Conservation (phyloP, 2,797 vertebrate genomes). For the Cuniculus paca region DNA sequence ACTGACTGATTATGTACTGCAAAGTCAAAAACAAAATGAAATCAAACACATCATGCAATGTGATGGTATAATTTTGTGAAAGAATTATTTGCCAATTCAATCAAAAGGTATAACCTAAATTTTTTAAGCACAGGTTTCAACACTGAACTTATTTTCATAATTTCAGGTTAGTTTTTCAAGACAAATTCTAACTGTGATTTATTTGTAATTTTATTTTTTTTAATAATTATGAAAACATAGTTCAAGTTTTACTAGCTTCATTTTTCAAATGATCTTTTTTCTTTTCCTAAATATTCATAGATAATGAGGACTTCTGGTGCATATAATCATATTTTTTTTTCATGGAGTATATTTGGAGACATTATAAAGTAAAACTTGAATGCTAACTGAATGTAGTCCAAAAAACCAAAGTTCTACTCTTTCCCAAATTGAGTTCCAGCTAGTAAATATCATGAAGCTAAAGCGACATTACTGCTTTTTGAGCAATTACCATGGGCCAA, state of each 20-base stretch:
- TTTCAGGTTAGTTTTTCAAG: slow-evolving; percentile 55
- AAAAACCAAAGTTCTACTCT: neutral
- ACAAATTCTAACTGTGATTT: slow-evolving; percentile 30
- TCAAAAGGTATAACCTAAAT: slow-evolving; percentile 1
- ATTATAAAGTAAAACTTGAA: slow-evolving; percentile 58
- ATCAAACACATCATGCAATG: neutral
- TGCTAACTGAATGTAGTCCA: neutral
- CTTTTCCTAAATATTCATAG: slow-evolving; percentile 26
- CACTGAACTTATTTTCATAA: slow-evolving; percentile 32
- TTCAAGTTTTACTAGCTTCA: slow-evolving; percentile 31
- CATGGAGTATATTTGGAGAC: slow-evolving; percentile 29
- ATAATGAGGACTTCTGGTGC: neutral
- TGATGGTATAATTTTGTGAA: neutral
- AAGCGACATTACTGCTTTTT: neutral
- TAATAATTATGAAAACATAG: slow-evolving; percentile 31
- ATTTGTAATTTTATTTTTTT: neutral
- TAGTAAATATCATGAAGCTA: slow-evolving; percentile 26
- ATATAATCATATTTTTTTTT: slow-evolving; percentile 47
- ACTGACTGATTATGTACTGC: neutral
- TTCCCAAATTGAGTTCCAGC: slow-evolving; percentile 37
- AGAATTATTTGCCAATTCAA: neutral
- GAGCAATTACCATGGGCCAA: neutral
- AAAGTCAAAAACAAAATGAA: slow-evolving; percentile 35
- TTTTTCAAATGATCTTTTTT: neutral
- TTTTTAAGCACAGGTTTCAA: neutral